Percentiles rank a stretch among this genome's conserved stretches.
phyloP scores from a whole-genome alignment of 2,113 vertebrate species.

The Entosphenus tridentatus region DNA sequence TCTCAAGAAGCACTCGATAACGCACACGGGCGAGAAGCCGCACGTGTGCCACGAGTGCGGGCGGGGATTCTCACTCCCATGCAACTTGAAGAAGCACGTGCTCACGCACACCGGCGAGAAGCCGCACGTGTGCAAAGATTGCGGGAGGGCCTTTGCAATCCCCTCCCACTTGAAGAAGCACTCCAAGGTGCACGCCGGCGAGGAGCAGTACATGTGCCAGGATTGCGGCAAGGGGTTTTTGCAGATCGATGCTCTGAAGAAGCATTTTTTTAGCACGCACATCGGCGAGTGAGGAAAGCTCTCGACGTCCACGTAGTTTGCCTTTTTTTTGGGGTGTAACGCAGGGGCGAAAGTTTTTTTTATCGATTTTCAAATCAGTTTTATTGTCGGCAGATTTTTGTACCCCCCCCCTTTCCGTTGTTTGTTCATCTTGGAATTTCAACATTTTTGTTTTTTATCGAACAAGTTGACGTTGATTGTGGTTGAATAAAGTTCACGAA shows the following conservation, averaged over 20 bases:
- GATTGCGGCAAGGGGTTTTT: not conserved
- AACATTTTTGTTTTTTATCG: too few relatives aligned
- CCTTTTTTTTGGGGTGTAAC: too few relatives aligned
- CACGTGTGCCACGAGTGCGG: slow-evolving; percentile 3
- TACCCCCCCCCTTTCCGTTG: too few relatives aligned
- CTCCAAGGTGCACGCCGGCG: not conserved
- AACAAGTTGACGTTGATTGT: too few relatives aligned
- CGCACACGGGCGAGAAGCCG: slow-evolving; percentile 15
- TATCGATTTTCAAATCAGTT: too few relatives aligned
- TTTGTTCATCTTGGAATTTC: too few relatives aligned
- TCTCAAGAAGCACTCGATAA: slow-evolving; percentile 13
- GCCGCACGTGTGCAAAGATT: not conserved
- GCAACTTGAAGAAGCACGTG: not conserved
- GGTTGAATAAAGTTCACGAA: too few relatives aligned
- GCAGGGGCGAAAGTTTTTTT: too few relatives aligned
- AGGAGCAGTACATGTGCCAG: not conserved
- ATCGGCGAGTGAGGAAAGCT: too few relatives aligned
- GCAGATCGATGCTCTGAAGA: not conserved
- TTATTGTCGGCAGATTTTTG: too few relatives aligned
- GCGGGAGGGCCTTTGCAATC: not conserved
- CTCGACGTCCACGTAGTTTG: too few relatives aligned
- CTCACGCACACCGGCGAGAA: slow-evolving; percentile 1
- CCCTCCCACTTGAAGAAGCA: not conserved
- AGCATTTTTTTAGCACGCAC: not conserved
- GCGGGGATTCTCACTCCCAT: not conserved